Base-by-base conservation (phyloP, 1,140 invertebrate genomes). In the Drosophila pandora region DNA sequence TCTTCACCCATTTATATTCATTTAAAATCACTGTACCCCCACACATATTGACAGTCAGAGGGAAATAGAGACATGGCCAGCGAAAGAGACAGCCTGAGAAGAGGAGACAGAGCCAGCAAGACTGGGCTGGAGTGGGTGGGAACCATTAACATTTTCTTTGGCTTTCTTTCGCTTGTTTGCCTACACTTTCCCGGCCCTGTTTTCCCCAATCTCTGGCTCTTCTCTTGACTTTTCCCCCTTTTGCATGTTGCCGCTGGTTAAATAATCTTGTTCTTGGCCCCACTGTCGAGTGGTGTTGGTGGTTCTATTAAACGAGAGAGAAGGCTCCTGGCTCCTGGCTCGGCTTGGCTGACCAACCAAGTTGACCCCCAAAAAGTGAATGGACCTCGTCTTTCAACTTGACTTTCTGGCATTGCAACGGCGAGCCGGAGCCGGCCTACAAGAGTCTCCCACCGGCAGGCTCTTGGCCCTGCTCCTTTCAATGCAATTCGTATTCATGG, bases 331-430 rank as follows among this genome's bases (percentile, higher is more conserved):
- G 17, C 17, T 17, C 17, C 17, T 17, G 17, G 17, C 17, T 17
- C 17, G 17, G 17, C 39, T 17, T 17, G 43, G 54, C 57, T 65
- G 47, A 48, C 79, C 45, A 64, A 48, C 73, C 17, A 17, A 59
- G 75, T 87, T 87, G 82, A 87, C 83, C 83, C 78, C 56, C 55
- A 61, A 68, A 57, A 68, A 32, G n/a, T 25, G 65, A 25, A 53
- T 23, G 72, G 63, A 60, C 70, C 79, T 85, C 79, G 77, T 87
- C 83, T 87, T 87, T 87, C 82, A 87, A 87, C 82, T 87, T 87
- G 75, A 87, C 78, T 87, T 87, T 87, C 82, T 71, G 67, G 28
- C 63, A 58, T 49, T 79, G 72, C 60, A 76, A 61, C 65, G 67
- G 17, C 17, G 17, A 17, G 17, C 17, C 17, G 17, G 17, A 41